phyloP scores from a whole-genome alignment of 2,888 invertebrate species.

The Clanis bilineata region DNA sequence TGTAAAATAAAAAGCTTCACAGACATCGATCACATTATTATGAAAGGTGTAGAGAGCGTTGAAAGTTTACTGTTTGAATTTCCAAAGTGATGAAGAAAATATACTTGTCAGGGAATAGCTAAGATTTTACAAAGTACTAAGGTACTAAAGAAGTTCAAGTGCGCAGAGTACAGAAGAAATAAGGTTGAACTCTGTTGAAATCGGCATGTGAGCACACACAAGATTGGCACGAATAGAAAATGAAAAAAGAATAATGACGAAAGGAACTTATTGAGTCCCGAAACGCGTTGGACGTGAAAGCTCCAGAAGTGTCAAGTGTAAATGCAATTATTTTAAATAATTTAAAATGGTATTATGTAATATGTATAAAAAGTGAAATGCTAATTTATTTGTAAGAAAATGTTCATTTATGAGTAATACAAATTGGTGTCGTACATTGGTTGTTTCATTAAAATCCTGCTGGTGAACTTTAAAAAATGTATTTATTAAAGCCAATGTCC shows the following conservation, averaged over 20 bases:
- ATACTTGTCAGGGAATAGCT: neutral
- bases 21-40: conserved; percentile 28
- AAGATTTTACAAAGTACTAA: neutral
- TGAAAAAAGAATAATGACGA: too few relatives aligned
- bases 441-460: too few relatives aligned
- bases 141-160: neutral
- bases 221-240: too few relatives aligned
- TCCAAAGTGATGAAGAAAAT: neutral
- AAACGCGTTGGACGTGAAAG: neutral
- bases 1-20: conserved; percentile 26
- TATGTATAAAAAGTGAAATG: too few relatives aligned
- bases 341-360: too few relatives aligned
- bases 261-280: neutral
- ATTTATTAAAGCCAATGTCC: too few relatives aligned
- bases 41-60: conserved; percentile 33
- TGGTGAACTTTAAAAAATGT: too few relatives aligned
- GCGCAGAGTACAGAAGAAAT: neutral
- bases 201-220: too few relatives aligned
- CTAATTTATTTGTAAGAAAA: too few relatives aligned
- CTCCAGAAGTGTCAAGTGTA: neutral
- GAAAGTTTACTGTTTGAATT: conserved; percentile 31
- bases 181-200: neutral
- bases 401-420: too few relatives aligned
- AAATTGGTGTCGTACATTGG: too few relatives aligned
- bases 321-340: neutral